Percentiles rank a stretch among this genome's conserved stretches.
phyloP scores from a whole-genome alignment of 2,888 invertebrate species.

The Ernsta delagoae region DNA sequence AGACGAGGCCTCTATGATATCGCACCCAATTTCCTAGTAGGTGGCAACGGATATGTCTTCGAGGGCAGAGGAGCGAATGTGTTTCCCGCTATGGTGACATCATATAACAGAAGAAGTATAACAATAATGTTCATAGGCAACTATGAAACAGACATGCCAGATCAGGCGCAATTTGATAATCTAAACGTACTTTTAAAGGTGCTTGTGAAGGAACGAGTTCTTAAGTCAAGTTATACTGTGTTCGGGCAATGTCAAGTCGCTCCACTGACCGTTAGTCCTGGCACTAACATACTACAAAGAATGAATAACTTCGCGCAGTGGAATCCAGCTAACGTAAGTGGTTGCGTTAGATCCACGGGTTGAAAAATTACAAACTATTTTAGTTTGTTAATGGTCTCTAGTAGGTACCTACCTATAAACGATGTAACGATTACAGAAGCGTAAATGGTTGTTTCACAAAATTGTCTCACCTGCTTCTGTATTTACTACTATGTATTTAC shows the following conservation, averaged over 20 bases:
- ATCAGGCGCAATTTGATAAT: slow-evolving; percentile 58
- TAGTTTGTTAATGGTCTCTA: too few species aligned
- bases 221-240: slow-evolving; percentile 56
- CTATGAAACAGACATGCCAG: slow-evolving; percentile 52
- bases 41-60: slow-evolving; percentile 66
- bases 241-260: slow-evolving; percentile 65
- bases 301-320: slow-evolving; percentile 60
- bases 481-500: too few species aligned
- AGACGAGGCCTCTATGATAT: slow-evolving; percentile 61
- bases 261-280: slow-evolving; percentile 56
- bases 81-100: slow-evolving; percentile 58
- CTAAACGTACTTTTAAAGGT: slow-evolving; percentile 56
- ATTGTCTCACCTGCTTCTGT: too few species aligned
- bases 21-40: slow-evolving; percentile 70
- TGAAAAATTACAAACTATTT: not conserved
- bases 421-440: too few species aligned
- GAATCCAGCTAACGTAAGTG: slow-evolving; percentile 50
- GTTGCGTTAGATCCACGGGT: slow-evolving; percentile 44
- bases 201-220: slow-evolving; percentile 53
- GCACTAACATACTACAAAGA: slow-evolving; percentile 53
- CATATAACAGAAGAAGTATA: slow-evolving; percentile 60
- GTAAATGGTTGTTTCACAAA: too few species aligned
- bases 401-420: too few species aligned
- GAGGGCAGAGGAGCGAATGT: slow-evolving; percentile 73
- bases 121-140: slow-evolving; percentile 72